phyloP scores from a whole-genome alignment of 2,888 invertebrate genomes.

The Oeneis ivallda region DNA sequence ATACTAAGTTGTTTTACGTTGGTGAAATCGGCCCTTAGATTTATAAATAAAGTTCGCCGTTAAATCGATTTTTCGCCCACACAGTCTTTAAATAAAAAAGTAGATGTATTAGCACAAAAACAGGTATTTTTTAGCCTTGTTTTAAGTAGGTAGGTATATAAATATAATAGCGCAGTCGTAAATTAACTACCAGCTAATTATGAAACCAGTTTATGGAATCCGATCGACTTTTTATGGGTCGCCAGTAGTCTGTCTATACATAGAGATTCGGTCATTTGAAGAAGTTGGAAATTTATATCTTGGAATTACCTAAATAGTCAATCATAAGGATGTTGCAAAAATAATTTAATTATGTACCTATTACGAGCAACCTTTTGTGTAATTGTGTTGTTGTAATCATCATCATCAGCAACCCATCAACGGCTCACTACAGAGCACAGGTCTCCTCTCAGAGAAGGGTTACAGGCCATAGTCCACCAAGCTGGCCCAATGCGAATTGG shows the following conservation, averaged over 20 bases:
- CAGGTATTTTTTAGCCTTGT: slow-evolving; percentile 3
- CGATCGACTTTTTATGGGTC: slow-evolving; percentile 29
- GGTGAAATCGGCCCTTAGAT: neutral
- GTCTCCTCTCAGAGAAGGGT: too few relatives aligned
- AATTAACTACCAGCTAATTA: slow-evolving; percentile 29
- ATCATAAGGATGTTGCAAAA: neutral
- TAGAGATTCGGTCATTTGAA: slow-evolving; percentile 18
- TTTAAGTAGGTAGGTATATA: too few relatives aligned
- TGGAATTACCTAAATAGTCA: neutral
- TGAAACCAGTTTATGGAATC: slow-evolving; percentile 32
- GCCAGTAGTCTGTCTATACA: slow-evolving; percentile 16
- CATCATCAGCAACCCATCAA: too few relatives aligned
- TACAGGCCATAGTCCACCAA: too few relatives aligned
- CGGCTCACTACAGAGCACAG: too few relatives aligned
- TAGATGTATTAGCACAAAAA: slow-evolving; percentile 2
- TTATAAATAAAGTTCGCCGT: neutral
- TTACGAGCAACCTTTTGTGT: too few relatives aligned
- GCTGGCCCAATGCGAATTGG: too few relatives aligned
- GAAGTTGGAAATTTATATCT: neutral
- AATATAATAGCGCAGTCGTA: neutral
- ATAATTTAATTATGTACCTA: too few relatives aligned
- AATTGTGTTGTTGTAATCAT: too few relatives aligned
- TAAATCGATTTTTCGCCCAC: neutral
- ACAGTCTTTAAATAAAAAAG: neutral
- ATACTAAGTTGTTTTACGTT: too few relatives aligned